Base-by-base conservation (phyloP, 2,797 vertebrate genomes). In the Pseudochirops cupreus region DNA sequence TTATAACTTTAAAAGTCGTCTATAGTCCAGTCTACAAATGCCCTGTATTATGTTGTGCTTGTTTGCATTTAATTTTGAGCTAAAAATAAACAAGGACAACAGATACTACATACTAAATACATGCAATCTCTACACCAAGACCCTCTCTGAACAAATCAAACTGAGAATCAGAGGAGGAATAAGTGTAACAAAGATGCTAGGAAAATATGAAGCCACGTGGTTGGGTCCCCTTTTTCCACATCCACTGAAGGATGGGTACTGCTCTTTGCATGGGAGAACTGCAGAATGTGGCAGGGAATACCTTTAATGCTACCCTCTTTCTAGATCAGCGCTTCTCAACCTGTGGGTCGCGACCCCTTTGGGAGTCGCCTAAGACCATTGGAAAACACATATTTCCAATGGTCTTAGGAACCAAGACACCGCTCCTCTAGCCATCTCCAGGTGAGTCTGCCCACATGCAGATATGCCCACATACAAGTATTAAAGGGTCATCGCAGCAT, bases 81-180 rank as follows among this genome's bases (percentile, higher is more conserved):
- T 87, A 94, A 95, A 97, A 93, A 0, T 93, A 94, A 96, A 94
- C 24, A 97, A 74, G 18, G 94, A 93, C 91, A 93, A 91, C 95
- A 29, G 59, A 95, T 56, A 9, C 39, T 89, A n/a, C 93, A 95
- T 94, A 93, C 56, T 52, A 89, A 94, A 95, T 46, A 50, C 92
- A 56, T 16, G 52, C 56, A 91, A 91, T 91, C 93, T 94, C 56
- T 21, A 55, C 0, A 53, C 50, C 91, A 93, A 54, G 11, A 0
- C 28, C 16, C 56, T 59, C 90, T 91, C 91, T 56, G 4, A 59
- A 93, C 31, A 90, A 92, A 46, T 89, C 54, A 92, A 92, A 39
- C 93, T 92, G 87, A 62, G 93, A 52, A 54, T 94, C 58, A 11
- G 31, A 39, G 62, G 29, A 91, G 62, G 39, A 50, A 54, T 57